phyloP scores from a whole-genome alignment of 1,140 invertebrate genomes.

The Popillia japonica region DNA sequence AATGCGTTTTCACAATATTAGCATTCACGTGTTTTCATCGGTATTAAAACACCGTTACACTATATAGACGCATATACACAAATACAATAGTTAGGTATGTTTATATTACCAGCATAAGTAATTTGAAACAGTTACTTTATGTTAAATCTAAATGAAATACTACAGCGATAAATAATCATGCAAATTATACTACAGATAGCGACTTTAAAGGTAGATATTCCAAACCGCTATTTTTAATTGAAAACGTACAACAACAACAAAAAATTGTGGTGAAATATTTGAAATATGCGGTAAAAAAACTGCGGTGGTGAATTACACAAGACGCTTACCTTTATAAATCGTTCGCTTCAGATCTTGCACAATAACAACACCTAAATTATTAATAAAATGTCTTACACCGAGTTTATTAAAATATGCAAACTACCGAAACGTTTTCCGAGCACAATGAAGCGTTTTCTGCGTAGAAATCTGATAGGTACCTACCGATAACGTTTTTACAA shows the following conservation, averaged over 20 bases:
- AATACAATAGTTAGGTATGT: no score
- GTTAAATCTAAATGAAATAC: neutral
- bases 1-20: neutral
- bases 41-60: neutral
- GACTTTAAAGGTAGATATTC: neutral
- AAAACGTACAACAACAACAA: neutral
- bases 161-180: neutral
- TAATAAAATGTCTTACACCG: no score
- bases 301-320: no score
- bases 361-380: no score
- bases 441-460: no score
- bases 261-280: neutral
- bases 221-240: neutral
- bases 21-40: conserved; percentile 10
- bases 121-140: neutral
- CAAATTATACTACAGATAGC: neutral
- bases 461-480: no score
- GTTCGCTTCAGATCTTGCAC: no score
- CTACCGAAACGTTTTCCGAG: no score
- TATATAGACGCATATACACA: neutral
- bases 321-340: no score
- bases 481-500: no score
- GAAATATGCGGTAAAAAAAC: neutral
- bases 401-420: no score
- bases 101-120: neutral